Percentiles rank a stretch among this genome's conserved stretches.
These are phyloP conservation scores for Toxotes chatareus DNA, from an alignment of 2,113 vertebrate species.

Conservation along the genomic window DNA sequence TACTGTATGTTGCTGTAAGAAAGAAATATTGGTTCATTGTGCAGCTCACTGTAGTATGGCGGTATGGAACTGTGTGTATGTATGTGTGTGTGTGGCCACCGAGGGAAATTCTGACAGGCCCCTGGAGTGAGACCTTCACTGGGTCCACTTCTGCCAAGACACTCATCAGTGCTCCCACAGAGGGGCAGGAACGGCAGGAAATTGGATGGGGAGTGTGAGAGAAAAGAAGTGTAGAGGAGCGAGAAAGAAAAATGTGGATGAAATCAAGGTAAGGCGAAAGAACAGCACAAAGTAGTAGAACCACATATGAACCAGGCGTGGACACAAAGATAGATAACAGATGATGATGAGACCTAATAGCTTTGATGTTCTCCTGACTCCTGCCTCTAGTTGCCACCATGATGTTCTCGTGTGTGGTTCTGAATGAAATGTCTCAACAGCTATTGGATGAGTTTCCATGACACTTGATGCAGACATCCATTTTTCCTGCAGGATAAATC, in stretches of 20 bases:
- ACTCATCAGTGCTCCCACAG: slow-evolving; percentile 57
- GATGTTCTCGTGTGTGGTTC: too few species aligned
- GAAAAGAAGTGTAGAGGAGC: neutral
- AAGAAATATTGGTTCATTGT: slow-evolving; percentile 1
- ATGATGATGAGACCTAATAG: neutral
- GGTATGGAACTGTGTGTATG: neutral
- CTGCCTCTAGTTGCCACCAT: too few species aligned
- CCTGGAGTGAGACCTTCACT: slow-evolving; percentile 56
- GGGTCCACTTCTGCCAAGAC: slow-evolving; percentile 50
- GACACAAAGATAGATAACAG: too few species aligned
- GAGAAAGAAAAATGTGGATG: neutral
- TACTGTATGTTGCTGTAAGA: slow-evolving; percentile 1
- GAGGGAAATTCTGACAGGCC: slow-evolving; percentile 50
- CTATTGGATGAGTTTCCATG: too few species aligned
- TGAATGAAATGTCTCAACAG: too few species aligned
- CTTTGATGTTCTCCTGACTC: too few species aligned
- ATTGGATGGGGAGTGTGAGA: slow-evolving; percentile 20
- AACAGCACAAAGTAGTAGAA: neutral
- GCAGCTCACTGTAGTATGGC: neutral
- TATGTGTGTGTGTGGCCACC: neutral
- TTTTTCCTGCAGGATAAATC: too few species aligned
- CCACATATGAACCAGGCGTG: neutral
- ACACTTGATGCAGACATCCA: too few species aligned
- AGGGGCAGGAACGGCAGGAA: slow-evolving; percentile 32
- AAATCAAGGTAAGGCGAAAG: neutral